Evolutionary conservation across 2,113 vertebrate genomes (phyloP).

Genomic region (Emydura subglobosa): DNA sequence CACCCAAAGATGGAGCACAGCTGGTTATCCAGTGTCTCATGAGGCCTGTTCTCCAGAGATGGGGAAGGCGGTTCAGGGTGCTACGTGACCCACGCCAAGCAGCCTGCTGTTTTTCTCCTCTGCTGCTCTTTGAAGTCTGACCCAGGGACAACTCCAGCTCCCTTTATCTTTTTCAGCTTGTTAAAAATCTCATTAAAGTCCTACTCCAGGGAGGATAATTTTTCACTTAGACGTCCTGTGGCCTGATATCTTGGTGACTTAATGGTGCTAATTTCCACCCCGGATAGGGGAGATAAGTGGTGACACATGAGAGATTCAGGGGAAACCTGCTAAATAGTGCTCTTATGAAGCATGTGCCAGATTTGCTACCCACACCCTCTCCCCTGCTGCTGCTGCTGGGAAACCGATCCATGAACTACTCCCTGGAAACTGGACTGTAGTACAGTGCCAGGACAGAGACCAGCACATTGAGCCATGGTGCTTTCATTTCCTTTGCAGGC

Average conservation of each 20-base stretch:
- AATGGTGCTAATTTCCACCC: background rate
- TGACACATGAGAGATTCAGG: background rate
- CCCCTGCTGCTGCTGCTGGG: background rate
- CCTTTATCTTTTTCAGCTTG: background rate
- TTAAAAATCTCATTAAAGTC: background rate
- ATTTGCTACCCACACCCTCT: background rate
- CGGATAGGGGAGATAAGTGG: background rate
- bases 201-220: background rate
- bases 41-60: background rate
- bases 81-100: background rate
- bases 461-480: background rate
- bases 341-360: background rate
- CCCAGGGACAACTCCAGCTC: background rate
- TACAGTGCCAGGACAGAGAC: background rate
- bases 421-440: background rate
- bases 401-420: background rate
- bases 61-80: background rate
- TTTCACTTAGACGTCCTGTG: background rate
- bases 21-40: too few relatives aligned
- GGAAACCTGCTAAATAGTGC: background rate
- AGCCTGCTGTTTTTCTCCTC: background rate
- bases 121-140: background rate
- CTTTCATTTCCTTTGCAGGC: background rate
- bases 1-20: too few relatives aligned
- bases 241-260: background rate